phyloP scores from a whole-genome alignment of 2,797 vertebrate genomes.

The Lateolabrax maculatus region DNA sequence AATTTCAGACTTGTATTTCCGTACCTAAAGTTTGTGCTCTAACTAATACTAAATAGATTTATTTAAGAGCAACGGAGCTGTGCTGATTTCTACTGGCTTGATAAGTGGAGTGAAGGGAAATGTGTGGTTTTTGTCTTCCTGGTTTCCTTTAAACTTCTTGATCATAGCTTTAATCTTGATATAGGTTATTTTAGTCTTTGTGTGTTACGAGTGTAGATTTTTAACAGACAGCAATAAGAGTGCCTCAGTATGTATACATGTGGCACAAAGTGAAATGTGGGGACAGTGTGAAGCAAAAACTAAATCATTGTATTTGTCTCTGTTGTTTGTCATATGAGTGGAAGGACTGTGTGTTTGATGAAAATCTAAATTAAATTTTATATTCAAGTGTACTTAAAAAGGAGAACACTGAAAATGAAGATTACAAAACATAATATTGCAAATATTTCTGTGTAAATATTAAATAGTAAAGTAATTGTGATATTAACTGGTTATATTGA shows the following conservation, averaged over 20 bases:
- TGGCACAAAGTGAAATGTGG: slow-evolving; percentile 51
- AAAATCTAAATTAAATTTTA: slow-evolving; percentile 66
- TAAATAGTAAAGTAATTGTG: slow-evolving; percentile 58
- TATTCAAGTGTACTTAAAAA: slow-evolving; percentile 88
- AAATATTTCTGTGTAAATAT: slow-evolving; percentile 73
- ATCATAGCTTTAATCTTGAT: slow-evolving; percentile 65
- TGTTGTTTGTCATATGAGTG: slow-evolving; percentile 46
- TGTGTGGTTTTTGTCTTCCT: slow-evolving; percentile 20
- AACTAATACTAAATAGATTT: not conserved
- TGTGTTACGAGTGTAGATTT: slow-evolving; percentile 48
- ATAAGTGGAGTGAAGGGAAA: slow-evolving; percentile 26
- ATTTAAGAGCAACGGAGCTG: not conserved
- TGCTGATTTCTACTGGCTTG: slow-evolving; percentile 4
- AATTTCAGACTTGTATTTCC: slow-evolving; percentile 11
- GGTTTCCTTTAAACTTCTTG: slow-evolving; percentile 38
- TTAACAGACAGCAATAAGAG: slow-evolving; percentile 64
- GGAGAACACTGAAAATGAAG: slow-evolving; percentile 64
- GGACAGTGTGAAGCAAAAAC: slow-evolving; percentile 10
- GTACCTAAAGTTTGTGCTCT: slow-evolving; percentile 5
- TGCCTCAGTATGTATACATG: slow-evolving; percentile 49
- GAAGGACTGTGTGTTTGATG: slow-evolving; percentile 52
- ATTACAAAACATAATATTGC: slow-evolving; percentile 56
- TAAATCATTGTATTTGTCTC: slow-evolving; percentile 30
- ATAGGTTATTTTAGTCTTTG: slow-evolving; percentile 25
- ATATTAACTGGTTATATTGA: slow-evolving; percentile 57